These are phyloP conservation scores for Diarsia brunnea DNA, from an alignment of 2,888 invertebrate genomes.

Conservation along the genomic window DNA sequence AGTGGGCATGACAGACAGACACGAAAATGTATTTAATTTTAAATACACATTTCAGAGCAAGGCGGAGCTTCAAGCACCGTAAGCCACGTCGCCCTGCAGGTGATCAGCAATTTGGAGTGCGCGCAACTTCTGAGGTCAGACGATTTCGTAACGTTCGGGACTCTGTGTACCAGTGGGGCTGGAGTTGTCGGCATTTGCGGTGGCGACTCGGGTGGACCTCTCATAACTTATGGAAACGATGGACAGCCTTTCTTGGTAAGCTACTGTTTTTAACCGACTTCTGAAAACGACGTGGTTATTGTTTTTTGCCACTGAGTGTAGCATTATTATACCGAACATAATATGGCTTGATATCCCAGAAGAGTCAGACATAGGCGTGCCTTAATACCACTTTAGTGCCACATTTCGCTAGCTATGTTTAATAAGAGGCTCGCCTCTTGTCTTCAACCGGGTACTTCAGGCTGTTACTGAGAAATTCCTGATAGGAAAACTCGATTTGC, in stretches of 20 bases:
- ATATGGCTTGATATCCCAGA: too few relatives aligned
- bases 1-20: background rate
- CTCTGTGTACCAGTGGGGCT: slow-evolving; percentile 75
- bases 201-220: slow-evolving; percentile 79
- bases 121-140: slow-evolving; percentile 23
- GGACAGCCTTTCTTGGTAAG: slow-evolving; percentile 23
- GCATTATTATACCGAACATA: background rate
- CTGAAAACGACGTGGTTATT: too few relatives aligned
- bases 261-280: too few relatives aligned
- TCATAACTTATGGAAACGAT: background rate
- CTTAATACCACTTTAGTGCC: too few relatives aligned
- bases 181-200: slow-evolving; percentile 76
- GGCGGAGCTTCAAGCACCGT: slow-evolving; percentile 65
- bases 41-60: slow-evolving; percentile 63
- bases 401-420: too few relatives aligned
- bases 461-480: too few relatives aligned
- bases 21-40: background rate
- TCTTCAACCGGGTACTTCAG: too few relatives aligned
- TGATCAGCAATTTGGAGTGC: slow-evolving; percentile 72
- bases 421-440: too few relatives aligned
- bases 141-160: slow-evolving; percentile 66
- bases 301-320: too few relatives aligned
- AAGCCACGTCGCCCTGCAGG: slow-evolving; percentile 73
- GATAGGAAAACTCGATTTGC: too few relatives aligned
- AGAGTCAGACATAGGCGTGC: too few relatives aligned